Percentiles rank a stretch among this genome's conserved stretches.
Evolutionary conservation across 2,888 invertebrate species (phyloP).

Genomic region (Agrilus biguttatus): DNA sequence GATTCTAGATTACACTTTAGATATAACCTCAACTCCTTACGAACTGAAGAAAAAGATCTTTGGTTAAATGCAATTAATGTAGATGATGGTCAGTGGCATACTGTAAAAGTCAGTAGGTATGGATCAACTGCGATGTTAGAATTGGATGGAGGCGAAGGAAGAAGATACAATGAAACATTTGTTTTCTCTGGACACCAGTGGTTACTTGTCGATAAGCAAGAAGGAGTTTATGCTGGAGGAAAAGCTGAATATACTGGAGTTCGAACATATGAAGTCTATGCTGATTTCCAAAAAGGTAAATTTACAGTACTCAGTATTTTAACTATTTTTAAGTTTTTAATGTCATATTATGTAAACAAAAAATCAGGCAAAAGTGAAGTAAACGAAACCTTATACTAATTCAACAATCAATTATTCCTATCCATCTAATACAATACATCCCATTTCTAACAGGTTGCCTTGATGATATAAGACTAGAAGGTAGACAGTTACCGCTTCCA

Average conservation of each 20-base stretch:
- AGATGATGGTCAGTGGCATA: conserved; percentile 95
- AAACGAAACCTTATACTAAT: too few species aligned
- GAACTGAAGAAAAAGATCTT: conserved; percentile 81
- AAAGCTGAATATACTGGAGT: conserved; percentile 93
- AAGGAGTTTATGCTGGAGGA: conserved; percentile 90
- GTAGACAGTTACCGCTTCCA: conserved; percentile 85
- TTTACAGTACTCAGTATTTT: conserved; percentile 35
- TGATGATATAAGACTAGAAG: conserved; percentile 78
- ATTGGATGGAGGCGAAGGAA: conserved; percentile 88
- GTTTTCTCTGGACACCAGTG: conserved; percentile 83
- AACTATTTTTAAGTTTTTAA: not conserved
- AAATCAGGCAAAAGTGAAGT: too few species aligned
- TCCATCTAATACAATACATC: not conserved
- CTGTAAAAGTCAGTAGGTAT: conserved; percentile 77
- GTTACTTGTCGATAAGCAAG: conserved; percentile 84
- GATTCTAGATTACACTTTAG: conserved; percentile 81
- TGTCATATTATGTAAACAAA: too few species aligned
- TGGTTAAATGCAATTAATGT: conserved; percentile 83
- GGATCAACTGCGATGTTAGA: conserved; percentile 87
- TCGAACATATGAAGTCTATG: conserved; percentile 84
- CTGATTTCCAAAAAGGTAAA: conserved; percentile 83
- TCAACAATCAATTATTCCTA: too few species aligned
- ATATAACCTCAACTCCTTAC: conserved; percentile 81
- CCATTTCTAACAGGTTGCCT: conserved; percentile 47
- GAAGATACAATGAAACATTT: conserved; percentile 86